phyloP scores from a whole-genome alignment of 1,140 invertebrate species.

The Drosophila setifemur region DNA sequence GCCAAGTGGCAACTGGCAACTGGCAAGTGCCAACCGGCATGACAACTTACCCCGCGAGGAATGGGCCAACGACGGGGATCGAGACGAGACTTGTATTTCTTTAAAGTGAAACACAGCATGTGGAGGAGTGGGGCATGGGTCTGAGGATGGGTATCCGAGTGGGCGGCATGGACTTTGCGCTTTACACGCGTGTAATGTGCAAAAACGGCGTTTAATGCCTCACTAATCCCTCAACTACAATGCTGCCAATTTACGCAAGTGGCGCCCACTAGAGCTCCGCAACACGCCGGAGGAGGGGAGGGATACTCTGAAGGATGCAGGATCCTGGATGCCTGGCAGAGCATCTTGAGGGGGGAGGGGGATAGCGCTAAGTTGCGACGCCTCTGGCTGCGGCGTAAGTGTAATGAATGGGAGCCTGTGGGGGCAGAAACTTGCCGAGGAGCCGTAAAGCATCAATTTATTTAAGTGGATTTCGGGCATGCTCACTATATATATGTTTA shows the following conservation, averaged over 20 bases:
- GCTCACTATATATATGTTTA: too few species aligned
- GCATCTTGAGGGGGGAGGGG: background rate
- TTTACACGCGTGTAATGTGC: conserved; percentile 80
- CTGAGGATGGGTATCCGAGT: conserved; percentile 17
- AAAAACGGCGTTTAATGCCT: conserved; percentile 79
- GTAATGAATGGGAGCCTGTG: conserved; percentile 48
- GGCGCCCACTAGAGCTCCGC: conserved; percentile 26
- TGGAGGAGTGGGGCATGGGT: background rate
- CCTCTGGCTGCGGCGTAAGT: conserved; percentile 49
- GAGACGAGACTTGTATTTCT: conserved; percentile 46
- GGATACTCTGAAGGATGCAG: too few species aligned
- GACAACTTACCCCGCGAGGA: conserved; percentile 38
- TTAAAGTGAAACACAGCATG: conserved; percentile 57
- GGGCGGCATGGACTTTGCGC: conserved; percentile 64
- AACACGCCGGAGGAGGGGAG: background rate
- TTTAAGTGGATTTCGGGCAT: conserved; percentile 68
- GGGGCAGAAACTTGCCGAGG: conserved; percentile 53
- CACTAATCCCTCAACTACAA: conserved; percentile 80
- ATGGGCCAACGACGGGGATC: background rate
- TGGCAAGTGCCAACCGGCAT: conserved; percentile 41
- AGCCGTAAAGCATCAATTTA: conserved; percentile 73
- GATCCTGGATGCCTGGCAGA: too few species aligned
- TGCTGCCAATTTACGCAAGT: conserved; percentile 80
- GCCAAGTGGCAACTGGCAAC: conserved; percentile 64
- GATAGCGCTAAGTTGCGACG: conserved; percentile 21